Evolutionary conservation across 1,140 invertebrate genomes (phyloP).

Genomic region (Zaprionus ornatus): DNA sequence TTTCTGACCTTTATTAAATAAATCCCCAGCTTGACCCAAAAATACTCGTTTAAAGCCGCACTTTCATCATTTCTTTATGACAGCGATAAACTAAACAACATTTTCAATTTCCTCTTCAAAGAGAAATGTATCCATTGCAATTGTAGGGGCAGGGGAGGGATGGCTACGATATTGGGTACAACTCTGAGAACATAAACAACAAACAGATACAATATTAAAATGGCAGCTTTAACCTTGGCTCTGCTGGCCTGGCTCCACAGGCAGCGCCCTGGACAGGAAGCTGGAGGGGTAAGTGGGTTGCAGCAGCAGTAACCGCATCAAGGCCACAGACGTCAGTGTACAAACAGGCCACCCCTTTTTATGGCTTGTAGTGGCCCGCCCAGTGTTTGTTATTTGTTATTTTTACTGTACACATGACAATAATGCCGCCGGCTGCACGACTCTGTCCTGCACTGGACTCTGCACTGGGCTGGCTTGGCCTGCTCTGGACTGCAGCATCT

Average conservation of each 20-base stretch:
- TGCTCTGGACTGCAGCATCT: conserved; percentile 19
- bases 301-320: conserved; percentile 55
- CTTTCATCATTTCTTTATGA: conserved; percentile 25
- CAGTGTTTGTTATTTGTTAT: conserved; percentile 77
- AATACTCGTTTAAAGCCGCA: background rate
- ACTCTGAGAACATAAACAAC: conserved; percentile 56
- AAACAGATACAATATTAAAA: conserved; percentile 71
- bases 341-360: conserved; percentile 19
- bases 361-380: conserved; percentile 44
- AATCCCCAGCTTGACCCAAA: background rate
- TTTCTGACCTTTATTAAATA: background rate
- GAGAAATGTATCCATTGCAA: background rate
- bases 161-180: background rate
- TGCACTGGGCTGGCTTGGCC: background rate
- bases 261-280: background rate
- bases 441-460: conserved; percentile 9
- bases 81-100: conserved; percentile 25
- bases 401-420: conserved; percentile 82
- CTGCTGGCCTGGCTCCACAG: conserved; percentile 3
- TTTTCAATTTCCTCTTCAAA: conserved; percentile 42
- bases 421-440: conserved; percentile 60
- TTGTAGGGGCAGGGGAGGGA: background rate
- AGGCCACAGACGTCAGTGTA: conserved; percentile 62
- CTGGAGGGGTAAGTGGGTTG: background rate
- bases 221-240: conserved; percentile 76